Base-by-base conservation (phyloP, 2,888 invertebrate species). In the Sesia bembeciformis region DNA sequence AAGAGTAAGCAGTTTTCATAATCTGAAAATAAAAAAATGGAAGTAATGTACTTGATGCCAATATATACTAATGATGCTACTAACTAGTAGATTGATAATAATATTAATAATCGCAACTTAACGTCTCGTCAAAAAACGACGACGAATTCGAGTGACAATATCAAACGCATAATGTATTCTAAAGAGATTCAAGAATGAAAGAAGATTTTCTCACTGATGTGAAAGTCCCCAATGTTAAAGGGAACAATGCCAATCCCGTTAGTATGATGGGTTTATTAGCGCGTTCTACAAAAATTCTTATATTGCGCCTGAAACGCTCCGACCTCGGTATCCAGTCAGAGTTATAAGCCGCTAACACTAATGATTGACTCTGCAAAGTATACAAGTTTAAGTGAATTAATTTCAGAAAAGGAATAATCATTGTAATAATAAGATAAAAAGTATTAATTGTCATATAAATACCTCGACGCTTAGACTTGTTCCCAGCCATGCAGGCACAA, bases 401-500 rank as follows among this genome's bases (percentile, higher is more conserved):
- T n/a, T 49, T 4, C 8, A 43, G n/a, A 43, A 43, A 43, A 43
- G n/a, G 4, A 43, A 43, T 7, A 7, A 6, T 42, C 6, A 7
- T 3, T n/a, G 3, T 42, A 42, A 42, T 42, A 42, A 7, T 42
- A 7, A 42, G 3, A 7, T 42, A 6, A 3, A 42, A 4, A 42
- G 7, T 3, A 7, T 7, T n/a, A 43, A 43, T 43, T 43, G 1
- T 5, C 7, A 7, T n/a, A 43, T 7, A 5, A 43, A 43, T n/a
- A 68, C 68, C 60, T 62, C 61, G 23, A 62, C 57, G 39, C 52
- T 57, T n/a, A 68, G 52, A 39, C 62, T 57, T n/a, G 67, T 63
- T 0, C 68, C 68, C 39, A 68, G 51, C 59, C 62, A 68, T 0
- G 67, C 59, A 1, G 68, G 67, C 4, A 66, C 53, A 49, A 64